Conservation (phyloP, 2,113 vertebrate species). For the Paradoxurus hermaphroditus region DNA sequence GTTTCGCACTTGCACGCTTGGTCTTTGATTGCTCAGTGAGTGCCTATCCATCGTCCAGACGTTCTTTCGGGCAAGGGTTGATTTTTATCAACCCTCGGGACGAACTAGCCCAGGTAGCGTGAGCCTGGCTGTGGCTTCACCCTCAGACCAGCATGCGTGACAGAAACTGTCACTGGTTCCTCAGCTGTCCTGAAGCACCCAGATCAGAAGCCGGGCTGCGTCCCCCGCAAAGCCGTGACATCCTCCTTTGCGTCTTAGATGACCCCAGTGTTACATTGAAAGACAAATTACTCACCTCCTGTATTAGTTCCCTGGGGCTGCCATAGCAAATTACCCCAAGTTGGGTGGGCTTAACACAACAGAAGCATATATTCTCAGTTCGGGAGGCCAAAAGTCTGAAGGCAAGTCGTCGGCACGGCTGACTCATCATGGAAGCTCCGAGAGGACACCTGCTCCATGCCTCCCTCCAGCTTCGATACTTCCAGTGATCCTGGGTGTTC, state of each 20-base stretch:
- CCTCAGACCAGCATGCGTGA: rapidly evolving
- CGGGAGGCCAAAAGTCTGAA: neutral
- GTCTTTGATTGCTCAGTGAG: neutral
- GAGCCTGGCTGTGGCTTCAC: no score
- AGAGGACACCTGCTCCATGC: no score
- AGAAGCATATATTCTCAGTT: neutral
- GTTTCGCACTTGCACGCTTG: neutral
- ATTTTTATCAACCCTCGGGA: neutral
- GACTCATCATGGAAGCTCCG: no score
- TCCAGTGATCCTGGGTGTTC: neutral
- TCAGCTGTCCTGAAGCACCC: neutral
- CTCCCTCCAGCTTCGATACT: neutral
- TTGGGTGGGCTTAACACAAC: neutral
- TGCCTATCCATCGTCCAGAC: rapidly evolving
- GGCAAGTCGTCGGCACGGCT: neutral
- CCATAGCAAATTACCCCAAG: neutral
- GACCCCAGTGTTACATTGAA: no score
- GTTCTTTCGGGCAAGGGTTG: no score
- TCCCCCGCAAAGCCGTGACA: no score
- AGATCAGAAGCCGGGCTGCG: neutral
- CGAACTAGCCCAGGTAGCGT: neutral
- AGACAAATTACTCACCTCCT: no score
- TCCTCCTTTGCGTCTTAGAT: neutral
- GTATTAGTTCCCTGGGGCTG: neutral
- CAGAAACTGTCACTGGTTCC: neutral